Evolutionary conservation across 35 echinoderm and acorn worm genomes (phyloP).

Genomic region (Eucidaris tribuloides): DNA sequence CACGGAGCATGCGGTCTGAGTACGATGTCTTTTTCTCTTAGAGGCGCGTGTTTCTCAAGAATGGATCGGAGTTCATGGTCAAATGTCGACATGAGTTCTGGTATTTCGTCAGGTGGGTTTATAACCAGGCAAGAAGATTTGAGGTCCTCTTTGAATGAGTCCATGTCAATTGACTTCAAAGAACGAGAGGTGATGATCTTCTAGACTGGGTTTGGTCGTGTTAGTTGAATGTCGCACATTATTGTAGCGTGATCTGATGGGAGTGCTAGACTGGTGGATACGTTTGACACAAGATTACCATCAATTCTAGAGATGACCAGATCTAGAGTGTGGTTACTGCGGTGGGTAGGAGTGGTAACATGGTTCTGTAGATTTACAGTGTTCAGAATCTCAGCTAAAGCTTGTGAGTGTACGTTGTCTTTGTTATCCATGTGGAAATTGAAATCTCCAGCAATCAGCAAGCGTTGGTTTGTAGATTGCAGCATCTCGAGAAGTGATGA

Average conservation of each 20-base stretch:
- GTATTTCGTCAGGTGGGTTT: neutral
- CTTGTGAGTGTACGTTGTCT: neutral
- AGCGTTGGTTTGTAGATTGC: too few species aligned
- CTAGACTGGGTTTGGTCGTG: neutral
- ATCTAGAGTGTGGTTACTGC: neutral
- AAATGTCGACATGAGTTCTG: neutral
- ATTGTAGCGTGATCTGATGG: neutral
- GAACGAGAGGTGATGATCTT: neutral
- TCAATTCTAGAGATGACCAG: neutral
- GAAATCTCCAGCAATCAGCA: constrained; percentile 6
- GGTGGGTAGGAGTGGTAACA: neutral
- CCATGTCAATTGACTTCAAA: neutral
- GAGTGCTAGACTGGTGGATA: neutral
- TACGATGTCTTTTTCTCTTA: neutral
- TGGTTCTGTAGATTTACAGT: neutral
- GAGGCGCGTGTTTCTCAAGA: neutral
- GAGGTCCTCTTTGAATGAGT: neutral
- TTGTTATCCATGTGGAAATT: constrained; percentile 4
- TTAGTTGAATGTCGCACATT: neutral
- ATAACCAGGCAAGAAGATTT: neutral
- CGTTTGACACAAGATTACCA: neutral
- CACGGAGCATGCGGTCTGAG: constrained; percentile 10
- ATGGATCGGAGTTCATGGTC: neutral
- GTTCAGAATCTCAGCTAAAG: neutral
- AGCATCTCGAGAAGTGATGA: neutral